Percentiles rank a stretch among this genome's conserved stretches.
Evolutionary conservation across 2,113 vertebrate species (phyloP).

Genomic region (Ailuropoda melanoleuca): DNA sequence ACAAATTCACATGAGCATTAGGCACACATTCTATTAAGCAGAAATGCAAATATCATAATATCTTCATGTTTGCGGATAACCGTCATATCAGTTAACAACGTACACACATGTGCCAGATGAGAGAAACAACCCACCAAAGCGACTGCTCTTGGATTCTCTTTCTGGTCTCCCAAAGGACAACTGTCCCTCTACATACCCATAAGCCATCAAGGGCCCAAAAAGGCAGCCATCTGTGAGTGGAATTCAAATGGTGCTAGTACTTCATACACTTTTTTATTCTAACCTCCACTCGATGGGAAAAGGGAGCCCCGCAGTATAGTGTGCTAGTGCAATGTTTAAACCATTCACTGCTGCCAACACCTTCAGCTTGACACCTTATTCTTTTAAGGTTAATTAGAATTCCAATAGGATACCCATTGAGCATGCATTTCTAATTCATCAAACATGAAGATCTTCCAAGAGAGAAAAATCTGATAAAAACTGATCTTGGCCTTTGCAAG

Average conservation of each 20-base stretch:
- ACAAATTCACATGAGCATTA: not conserved
- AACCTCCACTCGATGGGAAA: not conserved
- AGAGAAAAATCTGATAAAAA: slow-evolving; percentile 58
- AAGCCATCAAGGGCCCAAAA: not conserved
- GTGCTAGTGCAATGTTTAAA: not conserved
- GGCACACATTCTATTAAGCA: not conserved
- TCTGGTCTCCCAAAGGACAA: not conserved
- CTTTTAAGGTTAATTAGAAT: slow-evolving; percentile 77
- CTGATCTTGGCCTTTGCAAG: slow-evolving; percentile 56
- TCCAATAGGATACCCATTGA: slow-evolving; percentile 52
- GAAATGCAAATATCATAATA: not conserved
- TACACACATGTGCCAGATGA: not conserved
- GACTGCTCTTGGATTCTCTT: not conserved
- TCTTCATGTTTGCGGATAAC: slow-evolving; percentile 5
- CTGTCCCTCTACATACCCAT: not conserved
- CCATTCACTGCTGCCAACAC: not conserved
- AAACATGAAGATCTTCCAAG: not conserved
- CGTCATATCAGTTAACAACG: not conserved
- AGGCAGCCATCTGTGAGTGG: not conserved
- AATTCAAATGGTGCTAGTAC: not conserved
- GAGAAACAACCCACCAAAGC: not conserved
- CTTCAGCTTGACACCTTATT: not conserved
- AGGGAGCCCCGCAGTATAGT: not conserved
- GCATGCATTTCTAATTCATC: slow-evolving; percentile 54
- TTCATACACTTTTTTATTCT: not conserved